phyloP scores from a whole-genome alignment of 2,888 invertebrate genomes.

The Omphaloscelis lunosa region DNA sequence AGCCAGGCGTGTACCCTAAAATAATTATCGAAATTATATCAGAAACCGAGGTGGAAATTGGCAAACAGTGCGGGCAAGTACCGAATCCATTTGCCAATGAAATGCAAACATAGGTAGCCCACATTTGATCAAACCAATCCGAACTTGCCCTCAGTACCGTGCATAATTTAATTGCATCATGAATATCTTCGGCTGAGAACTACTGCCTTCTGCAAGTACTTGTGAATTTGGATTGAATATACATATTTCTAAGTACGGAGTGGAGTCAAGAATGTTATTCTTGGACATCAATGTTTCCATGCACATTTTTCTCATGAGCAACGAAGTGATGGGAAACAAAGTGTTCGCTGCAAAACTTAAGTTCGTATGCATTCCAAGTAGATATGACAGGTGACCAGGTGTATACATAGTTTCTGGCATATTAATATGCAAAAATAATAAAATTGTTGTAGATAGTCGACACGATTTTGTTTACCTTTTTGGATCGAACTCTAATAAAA shows the following conservation, averaged over 20 bases:
- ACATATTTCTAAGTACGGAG: slow-evolving; percentile 6
- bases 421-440: neutral
- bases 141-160: slow-evolving; percentile 67
- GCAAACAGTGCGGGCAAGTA: slow-evolving; percentile 69
- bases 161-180: slow-evolving; percentile 74
- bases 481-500: neutral
- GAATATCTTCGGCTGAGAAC: slow-evolving; percentile 68
- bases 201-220: slow-evolving; percentile 54
- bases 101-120: slow-evolving; percentile 78
- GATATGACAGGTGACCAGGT: too few relatives aligned
- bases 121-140: slow-evolving; percentile 74
- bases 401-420: neutral
- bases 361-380: neutral
- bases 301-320: neutral
- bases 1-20: slow-evolving; percentile 38
- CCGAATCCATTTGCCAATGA: slow-evolving; percentile 80
- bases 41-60: slow-evolving; percentile 70
- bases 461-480: neutral
- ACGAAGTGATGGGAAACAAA: neutral
- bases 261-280: neutral
- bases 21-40: slow-evolving; percentile 75
- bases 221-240: slow-evolving; percentile 49
- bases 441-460: neutral
- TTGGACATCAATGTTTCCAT: neutral
- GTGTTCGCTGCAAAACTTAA: neutral